phyloP scores from a whole-genome alignment of 2,888 invertebrate species.

The Nasonia oneida region DNA sequence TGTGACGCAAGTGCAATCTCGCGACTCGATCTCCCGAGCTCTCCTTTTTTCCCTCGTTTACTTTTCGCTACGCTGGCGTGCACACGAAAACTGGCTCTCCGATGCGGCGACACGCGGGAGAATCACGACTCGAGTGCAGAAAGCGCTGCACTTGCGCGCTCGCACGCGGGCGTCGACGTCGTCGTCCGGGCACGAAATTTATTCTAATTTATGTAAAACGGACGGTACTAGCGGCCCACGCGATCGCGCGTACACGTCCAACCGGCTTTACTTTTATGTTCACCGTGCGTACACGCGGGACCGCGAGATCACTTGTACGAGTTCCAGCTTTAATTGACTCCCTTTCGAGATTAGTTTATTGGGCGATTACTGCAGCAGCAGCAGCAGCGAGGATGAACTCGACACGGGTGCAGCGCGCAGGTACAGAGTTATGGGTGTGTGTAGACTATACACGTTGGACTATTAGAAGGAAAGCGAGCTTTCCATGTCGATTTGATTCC shows the following conservation, averaged over 20 bases:
- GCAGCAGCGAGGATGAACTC: neutral
- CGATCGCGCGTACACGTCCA: neutral
- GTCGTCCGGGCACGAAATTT: slow-evolving; percentile 36
- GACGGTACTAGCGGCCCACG: slow-evolving; percentile 33
- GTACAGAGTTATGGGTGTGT: neutral
- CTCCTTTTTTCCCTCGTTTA: neutral
- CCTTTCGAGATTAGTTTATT: slow-evolving; percentile 45
- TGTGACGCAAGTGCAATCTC: slow-evolving; percentile 27
- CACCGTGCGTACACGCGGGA: neutral
- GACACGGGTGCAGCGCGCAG: neutral
- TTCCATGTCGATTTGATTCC: neutral
- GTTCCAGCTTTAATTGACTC: slow-evolving; percentile 49
- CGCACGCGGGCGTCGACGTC: neutral
- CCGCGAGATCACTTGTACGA: neutral
- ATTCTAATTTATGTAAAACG: slow-evolving; percentile 52
- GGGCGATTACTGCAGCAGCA: slow-evolving; percentile 31
- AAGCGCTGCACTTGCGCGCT: slow-evolving; percentile 4
- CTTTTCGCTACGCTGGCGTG: slow-evolving; percentile 4
- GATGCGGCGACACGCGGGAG: neutral
- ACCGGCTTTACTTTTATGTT: neutral
- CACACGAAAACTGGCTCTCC: slow-evolving; percentile 36
- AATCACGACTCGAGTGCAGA: neutral
- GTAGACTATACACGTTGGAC: neutral
- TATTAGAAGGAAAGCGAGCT: neutral
- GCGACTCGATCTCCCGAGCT: slow-evolving; percentile 7